These are phyloP conservation scores for Marasmarcha lunaedactyla DNA, from an alignment of 2,888 invertebrate genomes.

Conservation along the genomic window DNA sequence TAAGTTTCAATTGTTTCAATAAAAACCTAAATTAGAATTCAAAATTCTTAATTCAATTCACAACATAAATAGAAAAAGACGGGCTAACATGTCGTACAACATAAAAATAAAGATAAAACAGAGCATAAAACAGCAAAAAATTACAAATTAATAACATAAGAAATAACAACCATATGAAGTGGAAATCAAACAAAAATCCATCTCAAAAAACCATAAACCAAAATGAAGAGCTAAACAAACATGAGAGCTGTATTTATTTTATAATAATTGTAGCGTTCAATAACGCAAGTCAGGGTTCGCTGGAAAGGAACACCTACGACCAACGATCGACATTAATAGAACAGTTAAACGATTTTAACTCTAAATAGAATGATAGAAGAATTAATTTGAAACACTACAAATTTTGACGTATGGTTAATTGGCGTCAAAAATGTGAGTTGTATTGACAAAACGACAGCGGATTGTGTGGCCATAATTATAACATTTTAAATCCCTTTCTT, in stretches of 20 bases:
- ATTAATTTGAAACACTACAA: conserved; percentile 4
- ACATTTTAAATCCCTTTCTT: no score
- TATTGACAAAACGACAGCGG: conserved; percentile 50
- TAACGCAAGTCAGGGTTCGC: conserved; percentile 55
- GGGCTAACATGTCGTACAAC: no score
- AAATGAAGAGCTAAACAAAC: conserved; percentile 66
- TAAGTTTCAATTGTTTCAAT: no score
- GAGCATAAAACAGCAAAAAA: no score
- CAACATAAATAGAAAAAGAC: no score
- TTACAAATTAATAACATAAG: no score
- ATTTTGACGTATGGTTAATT: conserved; percentile 17
- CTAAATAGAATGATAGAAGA: conserved; percentile 11
- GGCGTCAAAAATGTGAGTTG: conserved; percentile 61
- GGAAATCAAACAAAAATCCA: conserved; percentile 14
- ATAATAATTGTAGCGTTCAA: conserved; percentile 49
- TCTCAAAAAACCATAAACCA: conserved; percentile 41
- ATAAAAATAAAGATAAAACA: no score
- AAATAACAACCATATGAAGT: neutral
- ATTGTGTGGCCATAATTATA: conserved; percentile 53
- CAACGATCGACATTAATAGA: conserved; percentile 13
- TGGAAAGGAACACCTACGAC: conserved; percentile 62
- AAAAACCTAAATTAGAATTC: no score
- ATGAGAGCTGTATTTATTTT: conserved; percentile 55
- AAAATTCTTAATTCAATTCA: no score
- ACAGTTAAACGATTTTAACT: conserved; percentile 2